Conservation (phyloP, 37 sponge, comb jelly and placozoan genomes). For the Lycopodina hypogea region DNA sequence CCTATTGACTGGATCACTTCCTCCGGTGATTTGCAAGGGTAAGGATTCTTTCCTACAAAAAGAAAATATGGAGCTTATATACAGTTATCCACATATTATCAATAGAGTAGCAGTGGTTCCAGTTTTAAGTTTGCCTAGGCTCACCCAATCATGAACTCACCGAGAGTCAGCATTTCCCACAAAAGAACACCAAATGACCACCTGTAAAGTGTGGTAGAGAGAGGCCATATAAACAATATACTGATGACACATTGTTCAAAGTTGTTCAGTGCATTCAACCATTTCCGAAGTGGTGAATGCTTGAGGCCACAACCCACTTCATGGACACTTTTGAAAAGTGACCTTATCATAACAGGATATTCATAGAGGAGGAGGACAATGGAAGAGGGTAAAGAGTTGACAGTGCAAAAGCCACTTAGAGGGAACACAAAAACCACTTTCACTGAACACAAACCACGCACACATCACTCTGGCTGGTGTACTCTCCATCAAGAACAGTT, state of each 20-base stretch:
- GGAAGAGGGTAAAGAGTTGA: too few relatives aligned
- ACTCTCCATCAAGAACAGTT: conserved; percentile 37
- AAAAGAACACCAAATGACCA: conserved; percentile 64
- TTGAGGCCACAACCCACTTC: neutral
- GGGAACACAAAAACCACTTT: too few relatives aligned
- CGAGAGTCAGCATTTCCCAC: conserved; percentile 54
- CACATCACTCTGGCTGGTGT: conserved; percentile 58
- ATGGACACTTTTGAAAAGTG: neutral
- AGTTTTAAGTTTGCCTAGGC: too few relatives aligned
- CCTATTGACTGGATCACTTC: conserved; percentile 2
- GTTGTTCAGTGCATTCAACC: neutral
- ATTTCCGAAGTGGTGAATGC: neutral
- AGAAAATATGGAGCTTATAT: neutral
- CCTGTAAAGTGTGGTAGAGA: conserved; percentile 28
- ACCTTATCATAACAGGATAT: neutral
- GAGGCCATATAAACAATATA: neutral
- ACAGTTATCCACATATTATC: neutral
- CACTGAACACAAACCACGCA: too few relatives aligned
- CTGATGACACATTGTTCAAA: neutral
- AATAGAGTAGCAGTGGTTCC: too few relatives aligned
- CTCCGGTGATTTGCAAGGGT: conserved; percentile 43
- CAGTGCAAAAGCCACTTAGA: too few relatives aligned
- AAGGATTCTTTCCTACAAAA: conserved; percentile 22
- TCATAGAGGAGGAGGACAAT: too few relatives aligned
- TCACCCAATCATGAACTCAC: conserved; percentile 26